Evolutionary conservation across 2,797 vertebrate species (phyloP), one percentile per base, ranked within the genome.

Genomic region (Melanotaenia maccullochi): DNA sequence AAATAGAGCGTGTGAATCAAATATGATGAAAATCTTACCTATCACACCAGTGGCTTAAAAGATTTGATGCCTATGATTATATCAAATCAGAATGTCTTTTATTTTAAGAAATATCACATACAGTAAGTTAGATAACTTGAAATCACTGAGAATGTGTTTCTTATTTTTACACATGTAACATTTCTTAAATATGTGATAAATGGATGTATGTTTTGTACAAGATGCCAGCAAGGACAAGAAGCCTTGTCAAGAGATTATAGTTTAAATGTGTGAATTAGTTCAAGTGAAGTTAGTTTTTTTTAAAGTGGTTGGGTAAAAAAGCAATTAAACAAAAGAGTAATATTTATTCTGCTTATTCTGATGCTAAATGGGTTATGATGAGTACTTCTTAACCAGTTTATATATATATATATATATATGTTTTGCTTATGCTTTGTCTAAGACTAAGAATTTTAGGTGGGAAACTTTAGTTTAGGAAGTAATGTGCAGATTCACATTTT

Each of bases 61-160:
- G 47, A 55, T 71, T 16, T 47, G 7, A 60, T 16, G 14, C 42
- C 24, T 24, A 36, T 54, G 56, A 49, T 72, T 64, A 0, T 20
- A 52, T 75, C 58, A 24, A 56, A 74, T 57, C 59, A 44, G 5
- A 74, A 63, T 49, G 5, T 70, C 5, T 77, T 65, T 71, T 14
- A 25, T 54, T 11, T 54, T 4, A 54, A 54, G 47, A 25, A 54
- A 28, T 14, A 54, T 7, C 51, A 22, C 49, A 12, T 28, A 28
- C 24, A 54, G 1, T 54, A 5, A 28, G n/a, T 20, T 30, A 36
- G 54, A 63, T 2, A 3, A 49, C 25, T 24, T 22, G 3, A 57
- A 72, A 12, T 61, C 18, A 2, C 13, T 12, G 30, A 69, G 14
- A 40, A 35, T 5, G 4, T 51, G 30, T 44, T 69, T 47, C 20